These are phyloP conservation scores for Mus spretus DNA, from an alignment of 2,797 vertebrate species.

Conservation along the genomic window DNA sequence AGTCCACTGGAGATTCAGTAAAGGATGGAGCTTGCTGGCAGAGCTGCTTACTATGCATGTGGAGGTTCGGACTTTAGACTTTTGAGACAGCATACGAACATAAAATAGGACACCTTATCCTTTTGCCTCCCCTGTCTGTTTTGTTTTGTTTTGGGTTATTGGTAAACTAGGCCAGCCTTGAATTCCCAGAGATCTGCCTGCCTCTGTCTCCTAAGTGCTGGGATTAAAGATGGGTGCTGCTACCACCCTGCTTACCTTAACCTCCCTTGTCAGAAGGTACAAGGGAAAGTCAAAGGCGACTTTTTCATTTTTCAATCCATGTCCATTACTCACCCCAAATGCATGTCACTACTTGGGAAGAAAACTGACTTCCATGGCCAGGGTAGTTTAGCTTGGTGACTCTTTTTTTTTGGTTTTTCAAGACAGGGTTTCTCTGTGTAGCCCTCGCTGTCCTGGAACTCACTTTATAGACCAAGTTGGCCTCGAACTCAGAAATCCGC, in stretches of 20 bases:
- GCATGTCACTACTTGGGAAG: not conserved
- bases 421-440: no score
- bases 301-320: not conserved
- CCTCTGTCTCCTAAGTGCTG: not conserved
- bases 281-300: not conserved
- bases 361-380: not conserved
- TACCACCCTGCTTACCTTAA: not conserved
- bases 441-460: no score
- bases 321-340: not conserved
- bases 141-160: not conserved
- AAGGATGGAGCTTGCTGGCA: not conserved
- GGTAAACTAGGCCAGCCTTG: not conserved
- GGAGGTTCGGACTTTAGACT: slow-evolving; percentile 15
- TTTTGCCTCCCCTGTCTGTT: not conserved
- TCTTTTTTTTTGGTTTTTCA: not conserved
- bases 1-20: not conserved
- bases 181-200: not conserved
- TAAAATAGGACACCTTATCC: not conserved
- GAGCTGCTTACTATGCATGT: not conserved
- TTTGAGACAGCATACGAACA: no score
- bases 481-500: no score
- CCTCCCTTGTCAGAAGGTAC: not conserved
- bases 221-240: not conserved
- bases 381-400: not conserved
- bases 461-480: no score